Conservation (phyloP, 2,113 vertebrate species). For the Clupea harengus region DNA sequence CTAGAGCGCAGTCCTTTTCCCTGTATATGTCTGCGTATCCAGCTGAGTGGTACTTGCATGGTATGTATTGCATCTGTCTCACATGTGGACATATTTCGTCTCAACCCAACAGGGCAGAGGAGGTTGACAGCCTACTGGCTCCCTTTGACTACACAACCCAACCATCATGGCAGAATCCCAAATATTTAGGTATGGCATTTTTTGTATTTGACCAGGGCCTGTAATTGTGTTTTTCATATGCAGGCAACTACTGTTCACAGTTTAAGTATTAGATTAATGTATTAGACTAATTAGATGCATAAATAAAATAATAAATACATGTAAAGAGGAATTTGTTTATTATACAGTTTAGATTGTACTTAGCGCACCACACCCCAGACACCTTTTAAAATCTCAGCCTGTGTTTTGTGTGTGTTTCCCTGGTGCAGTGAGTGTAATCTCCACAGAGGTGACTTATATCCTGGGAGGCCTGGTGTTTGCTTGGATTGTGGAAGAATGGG, state of each 20-base stretch:
- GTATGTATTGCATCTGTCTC: background rate
- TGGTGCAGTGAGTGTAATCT: conserved; percentile 68
- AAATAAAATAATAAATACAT: background rate
- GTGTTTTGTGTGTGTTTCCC: conserved; percentile 26
- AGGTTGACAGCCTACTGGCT: conserved; percentile 73
- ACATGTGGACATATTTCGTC: conserved; percentile 22
- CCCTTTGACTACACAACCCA: conserved; percentile 76
- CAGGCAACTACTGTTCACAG: background rate
- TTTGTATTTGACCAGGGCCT: conserved; percentile 31
- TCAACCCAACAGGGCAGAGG: conserved; percentile 63
- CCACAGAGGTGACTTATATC: conserved; percentile 74
- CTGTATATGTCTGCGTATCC: background rate
- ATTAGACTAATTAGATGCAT: background rate
- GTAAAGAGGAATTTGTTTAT: background rate
- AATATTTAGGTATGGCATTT: conserved; percentile 66
- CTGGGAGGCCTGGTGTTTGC: conserved; percentile 74
- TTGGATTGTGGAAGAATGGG: conserved; percentile 77
- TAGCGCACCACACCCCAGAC: background rate
- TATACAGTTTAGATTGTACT: background rate
- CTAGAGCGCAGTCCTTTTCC: background rate
- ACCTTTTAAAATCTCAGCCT: background rate
- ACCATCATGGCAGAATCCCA: conserved; percentile 74
- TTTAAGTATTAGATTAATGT: background rate
- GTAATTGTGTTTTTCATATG: background rate
- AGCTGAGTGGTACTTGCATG: background rate